Conservation (phyloP, 2,113 vertebrate genomes). For the Pseudorhombus dupliciocellatus region DNA sequence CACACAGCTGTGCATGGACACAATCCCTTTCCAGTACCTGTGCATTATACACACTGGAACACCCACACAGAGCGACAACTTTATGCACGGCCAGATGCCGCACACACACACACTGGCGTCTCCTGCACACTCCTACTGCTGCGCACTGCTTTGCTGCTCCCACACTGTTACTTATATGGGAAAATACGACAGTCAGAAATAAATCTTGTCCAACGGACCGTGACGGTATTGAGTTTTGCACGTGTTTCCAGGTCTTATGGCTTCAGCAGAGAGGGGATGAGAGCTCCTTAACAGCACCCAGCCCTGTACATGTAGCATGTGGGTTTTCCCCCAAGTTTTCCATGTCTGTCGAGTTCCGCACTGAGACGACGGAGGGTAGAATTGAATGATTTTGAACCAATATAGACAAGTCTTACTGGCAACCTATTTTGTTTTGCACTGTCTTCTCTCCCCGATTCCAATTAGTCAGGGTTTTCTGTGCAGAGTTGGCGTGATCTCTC, state of each 20-base stretch:
- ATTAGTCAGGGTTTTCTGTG: no score
- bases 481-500: no score
- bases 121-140: constrained; percentile 1
- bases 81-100: constrained; percentile 8
- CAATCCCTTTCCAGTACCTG: constrained; percentile 16
- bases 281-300: constrained; percentile 7
- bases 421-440: not conserved
- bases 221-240: constrained; percentile 60
- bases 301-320: not conserved
- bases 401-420: not conserved
- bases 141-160: constrained; percentile 1
- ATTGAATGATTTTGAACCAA: not conserved
- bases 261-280: constrained; percentile 7
- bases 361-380: not conserved
- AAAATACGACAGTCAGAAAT: constrained; percentile 42
- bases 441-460: no score
- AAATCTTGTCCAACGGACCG: constrained; percentile 56
- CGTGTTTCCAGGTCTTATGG: constrained; percentile 26
- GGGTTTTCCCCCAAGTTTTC: constrained; percentile 12
- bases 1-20: not conserved
- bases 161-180: constrained; percentile 24
- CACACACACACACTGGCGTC: not conserved
- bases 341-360: not conserved
- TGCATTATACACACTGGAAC: constrained; percentile 33
- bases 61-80: constrained; percentile 38